phyloP scores from a whole-genome alignment of 2,888 invertebrate species.

The Podabrus alpinus region DNA sequence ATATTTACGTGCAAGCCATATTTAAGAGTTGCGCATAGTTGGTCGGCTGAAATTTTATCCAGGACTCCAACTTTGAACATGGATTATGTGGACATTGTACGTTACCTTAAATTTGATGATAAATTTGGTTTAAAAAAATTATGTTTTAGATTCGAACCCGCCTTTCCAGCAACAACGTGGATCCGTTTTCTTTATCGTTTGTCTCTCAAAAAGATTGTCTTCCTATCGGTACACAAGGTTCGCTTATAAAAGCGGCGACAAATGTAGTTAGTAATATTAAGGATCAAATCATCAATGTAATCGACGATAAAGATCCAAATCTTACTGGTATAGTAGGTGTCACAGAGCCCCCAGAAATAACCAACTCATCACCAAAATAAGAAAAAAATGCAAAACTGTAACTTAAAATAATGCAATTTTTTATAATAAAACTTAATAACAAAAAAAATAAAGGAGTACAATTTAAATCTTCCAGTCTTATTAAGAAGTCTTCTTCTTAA shows the following conservation, averaged over 20 bases:
- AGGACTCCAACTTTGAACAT: slow-evolving; percentile 73
- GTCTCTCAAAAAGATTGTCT: slow-evolving; percentile 74
- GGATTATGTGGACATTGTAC: slow-evolving; percentile 70
- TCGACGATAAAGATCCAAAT: neutral
- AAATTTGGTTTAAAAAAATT: slow-evolving; percentile 14
- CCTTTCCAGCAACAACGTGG: slow-evolving; percentile 67
- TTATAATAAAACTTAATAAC: neutral
- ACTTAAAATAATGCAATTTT: neutral
- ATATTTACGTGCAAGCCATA: slow-evolving; percentile 76
- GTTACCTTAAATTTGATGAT: slow-evolving; percentile 10
- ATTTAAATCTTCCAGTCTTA: too few relatives aligned
- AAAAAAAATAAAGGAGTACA: too few relatives aligned
- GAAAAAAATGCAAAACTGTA: neutral
- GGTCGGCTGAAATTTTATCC: slow-evolving; percentile 79
- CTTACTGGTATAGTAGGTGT: too few relatives aligned
- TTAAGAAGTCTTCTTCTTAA: too few relatives aligned
- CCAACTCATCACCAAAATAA: neutral
- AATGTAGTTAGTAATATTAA: neutral
- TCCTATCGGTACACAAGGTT: slow-evolving; percentile 61
- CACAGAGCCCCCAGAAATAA: neutral
- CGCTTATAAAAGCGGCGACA: slow-evolving; percentile 59
- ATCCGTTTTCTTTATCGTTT: slow-evolving; percentile 75
- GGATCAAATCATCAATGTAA: neutral
- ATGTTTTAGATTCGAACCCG: slow-evolving; percentile 65
- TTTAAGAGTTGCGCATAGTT: slow-evolving; percentile 69